These are phyloP conservation scores for Motacilla tschutschensis DNA, from an alignment of 2,113 vertebrate species.

Conservation along the genomic window DNA sequence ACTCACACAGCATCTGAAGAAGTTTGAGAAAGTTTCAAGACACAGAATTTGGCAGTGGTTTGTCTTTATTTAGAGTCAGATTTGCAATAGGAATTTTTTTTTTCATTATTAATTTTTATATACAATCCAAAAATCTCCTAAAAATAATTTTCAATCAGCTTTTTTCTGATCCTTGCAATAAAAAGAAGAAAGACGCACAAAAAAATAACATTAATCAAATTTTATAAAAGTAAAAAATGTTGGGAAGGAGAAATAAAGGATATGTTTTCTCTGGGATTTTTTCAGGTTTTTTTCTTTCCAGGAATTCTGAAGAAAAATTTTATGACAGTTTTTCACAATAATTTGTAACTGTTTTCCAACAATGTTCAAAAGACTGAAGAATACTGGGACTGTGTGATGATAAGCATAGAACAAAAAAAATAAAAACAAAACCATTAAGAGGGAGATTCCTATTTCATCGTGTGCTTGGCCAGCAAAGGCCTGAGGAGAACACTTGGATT, in stretches of 20 bases:
- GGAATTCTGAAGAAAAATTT: background rate
- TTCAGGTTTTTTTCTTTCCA: rapidly evolving
- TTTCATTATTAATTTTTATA: background rate
- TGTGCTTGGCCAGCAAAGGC: rapidly evolving
- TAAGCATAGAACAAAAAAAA: background rate
- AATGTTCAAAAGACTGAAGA: background rate
- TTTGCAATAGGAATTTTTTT: background rate
- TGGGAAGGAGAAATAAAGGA: background rate
- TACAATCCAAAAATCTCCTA: background rate
- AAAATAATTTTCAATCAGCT: background rate
- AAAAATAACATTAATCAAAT: background rate
- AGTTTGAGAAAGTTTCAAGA: background rate
- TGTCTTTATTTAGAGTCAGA: background rate
- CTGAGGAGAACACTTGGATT: background rate
- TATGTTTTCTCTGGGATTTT: rapidly evolving
- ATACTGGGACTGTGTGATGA: rapidly evolving
- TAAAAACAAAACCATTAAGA: background rate
- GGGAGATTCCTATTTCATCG: background rate
- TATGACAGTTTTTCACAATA: background rate
- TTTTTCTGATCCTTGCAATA: rapidly evolving
- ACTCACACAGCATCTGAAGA: background rate
- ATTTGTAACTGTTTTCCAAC: background rate
- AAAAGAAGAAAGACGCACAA: rapidly evolving
- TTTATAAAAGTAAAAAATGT: background rate
- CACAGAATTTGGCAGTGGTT: rapidly evolving